phyloP scores from a whole-genome alignment of 2,113 vertebrate species.

The Tragelaphus imberbis region DNA sequence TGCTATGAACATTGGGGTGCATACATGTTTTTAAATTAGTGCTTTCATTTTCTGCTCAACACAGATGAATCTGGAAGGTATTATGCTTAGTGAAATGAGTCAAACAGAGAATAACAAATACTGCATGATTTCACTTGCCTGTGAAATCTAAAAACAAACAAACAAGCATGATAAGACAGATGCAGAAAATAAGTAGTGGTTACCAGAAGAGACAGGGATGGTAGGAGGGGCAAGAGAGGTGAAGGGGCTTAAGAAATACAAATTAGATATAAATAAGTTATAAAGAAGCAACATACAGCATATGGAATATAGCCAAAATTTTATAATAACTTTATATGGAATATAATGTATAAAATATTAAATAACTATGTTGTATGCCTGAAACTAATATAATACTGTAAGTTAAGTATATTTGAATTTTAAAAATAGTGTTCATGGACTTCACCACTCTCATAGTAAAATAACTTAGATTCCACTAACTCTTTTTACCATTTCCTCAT shows the following conservation, averaged over 20 bases:
- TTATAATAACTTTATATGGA: not conserved
- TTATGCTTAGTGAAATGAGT: not conserved
- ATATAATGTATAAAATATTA: not conserved
- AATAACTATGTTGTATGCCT: not conserved
- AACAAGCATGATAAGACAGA: not conserved
- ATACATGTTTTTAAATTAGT: not conserved
- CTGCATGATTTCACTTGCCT: not conserved
- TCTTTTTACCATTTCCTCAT: not conserved
- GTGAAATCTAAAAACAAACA: not conserved
- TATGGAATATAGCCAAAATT: not conserved
- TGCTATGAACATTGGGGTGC: not conserved
- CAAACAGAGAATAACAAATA: not conserved
- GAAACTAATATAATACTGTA: not conserved
- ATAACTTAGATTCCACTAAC: not conserved
- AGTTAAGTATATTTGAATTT: not conserved
- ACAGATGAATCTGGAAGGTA: not conserved
- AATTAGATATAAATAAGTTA: not conserved
- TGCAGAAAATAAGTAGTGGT: not conserved
- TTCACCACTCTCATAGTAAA: not conserved
- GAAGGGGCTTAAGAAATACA: not conserved
- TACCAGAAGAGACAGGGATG: not conserved
- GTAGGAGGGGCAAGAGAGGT: not conserved
- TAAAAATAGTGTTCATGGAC: not conserved
- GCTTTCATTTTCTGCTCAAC: not conserved
- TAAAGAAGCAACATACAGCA: not conserved